A percentile compares a stretch with the other conserved stretches of the same genome.
Conservation (phyloP, 2,113 vertebrate genomes). For the Ramphastos sulfuratus region DNA sequence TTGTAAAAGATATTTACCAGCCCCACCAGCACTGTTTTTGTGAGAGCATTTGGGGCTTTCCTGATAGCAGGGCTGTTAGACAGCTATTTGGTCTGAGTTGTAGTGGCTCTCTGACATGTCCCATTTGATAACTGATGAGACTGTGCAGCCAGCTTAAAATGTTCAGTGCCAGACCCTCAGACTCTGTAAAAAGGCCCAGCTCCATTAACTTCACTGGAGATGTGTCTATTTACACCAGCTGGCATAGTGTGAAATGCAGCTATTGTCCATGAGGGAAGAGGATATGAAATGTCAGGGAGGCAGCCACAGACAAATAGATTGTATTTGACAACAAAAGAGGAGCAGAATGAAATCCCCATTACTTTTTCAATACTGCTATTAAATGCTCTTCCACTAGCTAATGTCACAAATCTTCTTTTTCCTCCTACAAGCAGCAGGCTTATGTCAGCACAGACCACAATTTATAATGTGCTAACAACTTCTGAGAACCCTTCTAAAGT, state of each 20-base stretch:
- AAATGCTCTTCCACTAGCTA: neutral
- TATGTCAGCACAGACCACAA: neutral
- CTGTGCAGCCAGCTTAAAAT: neutral
- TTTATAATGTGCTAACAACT: neutral
- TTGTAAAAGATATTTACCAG: neutral
- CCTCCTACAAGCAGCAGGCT: neutral
- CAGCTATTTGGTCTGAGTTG: neutral
- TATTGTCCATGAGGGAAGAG: neutral
- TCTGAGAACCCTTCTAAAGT: neutral
- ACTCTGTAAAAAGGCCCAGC: neutral
- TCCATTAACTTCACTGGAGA: neutral
- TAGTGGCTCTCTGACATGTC: neutral
- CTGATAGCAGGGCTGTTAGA: neutral
- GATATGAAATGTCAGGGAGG: neutral
- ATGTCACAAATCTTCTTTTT: neutral
- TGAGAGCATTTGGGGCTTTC: neutral
- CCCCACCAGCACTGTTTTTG: neutral
- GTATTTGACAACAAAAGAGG: neutral
- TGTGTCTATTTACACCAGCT: neutral
- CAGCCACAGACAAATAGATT: neutral
- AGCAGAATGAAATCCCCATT: neutral
- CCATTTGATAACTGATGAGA: neutral
- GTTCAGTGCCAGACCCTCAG: neutral
- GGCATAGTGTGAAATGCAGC: neutral
- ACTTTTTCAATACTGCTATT: neutral